Base-by-base conservation (phyloP, 2,888 invertebrate species). In the Dione vanillae region DNA sequence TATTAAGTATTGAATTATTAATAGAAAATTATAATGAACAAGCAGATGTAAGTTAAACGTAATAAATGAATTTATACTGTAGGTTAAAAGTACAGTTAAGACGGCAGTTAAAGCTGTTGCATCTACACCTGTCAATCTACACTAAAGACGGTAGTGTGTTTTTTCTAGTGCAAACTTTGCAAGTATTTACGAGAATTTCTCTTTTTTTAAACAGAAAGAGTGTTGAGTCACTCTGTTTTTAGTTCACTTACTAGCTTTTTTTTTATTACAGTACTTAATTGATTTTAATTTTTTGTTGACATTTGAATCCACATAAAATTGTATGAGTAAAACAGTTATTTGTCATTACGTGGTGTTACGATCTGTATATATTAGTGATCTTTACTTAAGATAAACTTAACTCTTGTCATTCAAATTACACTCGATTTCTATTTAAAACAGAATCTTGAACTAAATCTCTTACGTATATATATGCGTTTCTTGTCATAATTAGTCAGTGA, bases 31-130 rank as follows among this genome's bases (percentile, higher is more conserved):
- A 11, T 45, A 45, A 61, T 11, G n/a, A 43, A 35, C 10, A 12
- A 19, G 47, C 64, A 64, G 64, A 49, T 64, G 64, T 64, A 9
- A 64, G 16, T 64, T 61, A 35, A 45, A 16, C n/a, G n/a, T 45
- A 45, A 61, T 61, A 45, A 35, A 43, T 43, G 45, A 61, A 27
- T 40, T 61, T 37, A 35, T 41, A 35, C 59, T 61, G 41, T 61
- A 67, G 68, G 41, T 62, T 67, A 59, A 14, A 59, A 19, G 59
- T 47, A 69, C 68, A 68, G 68, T 62, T 68, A 68, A 59, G 41
- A 40, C 27, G 40, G 49, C 67, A 59, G 67, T 59, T 65, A 61
- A 49, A 51, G 51, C 51, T 14, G 64, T 40, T 64, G 49, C 64
- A 45, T 54, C 35, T 27, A 40, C 68, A 69, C 68, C 68, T 69